Evolutionary conservation across 2,888 invertebrate genomes (phyloP).

Genomic region (Phrixothrix hirtus): DNA sequence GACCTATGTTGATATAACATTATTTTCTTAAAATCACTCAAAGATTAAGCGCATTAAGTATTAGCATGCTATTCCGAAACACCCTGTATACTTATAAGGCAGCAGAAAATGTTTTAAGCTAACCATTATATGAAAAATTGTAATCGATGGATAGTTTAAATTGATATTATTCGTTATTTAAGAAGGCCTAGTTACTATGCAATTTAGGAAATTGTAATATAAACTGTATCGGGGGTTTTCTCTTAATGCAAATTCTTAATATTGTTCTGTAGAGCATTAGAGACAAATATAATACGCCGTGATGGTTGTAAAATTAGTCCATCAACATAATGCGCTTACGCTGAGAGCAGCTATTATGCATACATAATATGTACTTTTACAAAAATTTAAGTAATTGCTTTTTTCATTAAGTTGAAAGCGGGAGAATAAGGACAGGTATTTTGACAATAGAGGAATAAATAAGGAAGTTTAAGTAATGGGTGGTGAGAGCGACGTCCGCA

Average conservation of each 20-base stretch:
- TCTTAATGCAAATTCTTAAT: slow-evolving; percentile 8
- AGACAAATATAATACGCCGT: slow-evolving; percentile 6
- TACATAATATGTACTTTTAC: slow-evolving; percentile 17
- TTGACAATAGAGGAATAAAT: slow-evolving; percentile 37
- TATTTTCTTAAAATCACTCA: too few species aligned
- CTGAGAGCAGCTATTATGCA: slow-evolving; percentile 8
- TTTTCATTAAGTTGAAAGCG: slow-evolving; percentile 44
- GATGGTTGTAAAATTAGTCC: slow-evolving; percentile 9
- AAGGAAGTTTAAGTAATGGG: slow-evolving; percentile 28
- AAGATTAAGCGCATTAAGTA: slow-evolving; percentile 1
- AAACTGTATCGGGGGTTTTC: slow-evolving; percentile 8
- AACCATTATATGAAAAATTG: too few species aligned
- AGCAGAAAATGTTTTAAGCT: too few species aligned
- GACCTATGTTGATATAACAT: too few species aligned
- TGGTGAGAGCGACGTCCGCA: slow-evolving; percentile 38
- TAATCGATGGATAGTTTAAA: background rate
- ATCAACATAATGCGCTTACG: slow-evolving; percentile 13
- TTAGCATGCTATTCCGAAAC: too few species aligned
- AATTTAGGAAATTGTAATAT: background rate
- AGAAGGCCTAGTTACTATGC: background rate
- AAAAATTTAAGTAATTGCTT: slow-evolving; percentile 43
- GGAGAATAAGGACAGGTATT: slow-evolving; percentile 36
- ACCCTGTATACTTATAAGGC: too few species aligned
- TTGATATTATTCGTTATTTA: background rate
- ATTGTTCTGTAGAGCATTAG: background rate